Percentiles rank a stretch among this genome's conserved stretches.
Evolutionary conservation across 2,113 vertebrate species (phyloP).

Genomic region (Gorilla gorilla): DNA sequence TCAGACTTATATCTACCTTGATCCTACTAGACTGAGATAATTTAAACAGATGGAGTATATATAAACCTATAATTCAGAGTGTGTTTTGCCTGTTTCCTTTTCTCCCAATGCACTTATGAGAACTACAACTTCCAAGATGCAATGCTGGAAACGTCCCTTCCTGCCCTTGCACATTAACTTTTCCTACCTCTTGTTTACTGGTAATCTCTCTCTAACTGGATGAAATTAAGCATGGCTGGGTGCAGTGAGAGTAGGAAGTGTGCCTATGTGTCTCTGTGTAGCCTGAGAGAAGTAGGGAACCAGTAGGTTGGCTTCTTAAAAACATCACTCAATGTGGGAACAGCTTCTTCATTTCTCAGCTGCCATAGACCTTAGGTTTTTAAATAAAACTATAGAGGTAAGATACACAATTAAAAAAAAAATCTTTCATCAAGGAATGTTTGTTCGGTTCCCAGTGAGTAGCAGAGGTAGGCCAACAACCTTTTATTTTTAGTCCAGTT

Average conservation of each 20-base stretch:
- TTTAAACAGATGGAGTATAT: background rate
- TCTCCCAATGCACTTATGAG: background rate
- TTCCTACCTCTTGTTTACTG: background rate
- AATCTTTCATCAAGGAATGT: background rate
- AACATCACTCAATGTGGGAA: background rate
- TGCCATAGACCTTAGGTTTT: background rate
- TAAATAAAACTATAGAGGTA: background rate
- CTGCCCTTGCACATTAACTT: background rate
- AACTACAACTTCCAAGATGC: background rate
- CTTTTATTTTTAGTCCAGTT: slow-evolving; percentile 3
- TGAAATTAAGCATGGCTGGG: background rate
- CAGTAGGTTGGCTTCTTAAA: background rate
- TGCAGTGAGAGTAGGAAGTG: background rate
- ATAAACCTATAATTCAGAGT: background rate
- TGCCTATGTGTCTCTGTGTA: background rate
- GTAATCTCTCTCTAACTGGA: background rate
- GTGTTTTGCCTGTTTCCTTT: background rate
- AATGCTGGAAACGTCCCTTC: background rate
- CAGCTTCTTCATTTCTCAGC: background rate
- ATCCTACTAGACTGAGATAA: background rate
- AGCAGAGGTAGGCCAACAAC: background rate
- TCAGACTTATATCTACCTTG: background rate
- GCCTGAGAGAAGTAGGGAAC: background rate
- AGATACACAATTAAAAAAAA: background rate
- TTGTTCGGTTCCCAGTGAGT: background rate